Evolutionary conservation across 2,888 invertebrate species (phyloP).

Genomic region (Kryphioiulus occultus): DNA sequence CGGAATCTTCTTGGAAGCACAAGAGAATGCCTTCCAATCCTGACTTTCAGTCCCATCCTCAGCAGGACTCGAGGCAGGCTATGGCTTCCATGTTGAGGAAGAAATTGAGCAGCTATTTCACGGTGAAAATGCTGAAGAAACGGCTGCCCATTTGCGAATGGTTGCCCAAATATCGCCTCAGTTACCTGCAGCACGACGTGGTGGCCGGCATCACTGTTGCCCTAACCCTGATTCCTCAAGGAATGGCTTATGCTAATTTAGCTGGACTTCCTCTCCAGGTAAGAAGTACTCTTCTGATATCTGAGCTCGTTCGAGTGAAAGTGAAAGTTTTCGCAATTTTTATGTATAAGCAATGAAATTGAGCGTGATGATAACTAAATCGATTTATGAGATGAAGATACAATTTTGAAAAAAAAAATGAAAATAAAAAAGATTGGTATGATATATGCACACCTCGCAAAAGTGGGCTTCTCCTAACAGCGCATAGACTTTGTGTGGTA

Average conservation of each 20-base stretch:
- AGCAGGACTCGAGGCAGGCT: background rate
- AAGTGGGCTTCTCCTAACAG: too few species aligned
- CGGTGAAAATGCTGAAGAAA: conserved; percentile 50
- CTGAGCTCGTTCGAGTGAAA: too few species aligned
- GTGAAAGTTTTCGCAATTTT: background rate
- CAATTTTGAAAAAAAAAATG: too few species aligned
- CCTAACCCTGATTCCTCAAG: conserved; percentile 70
- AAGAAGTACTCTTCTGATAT: conserved; percentile 47
- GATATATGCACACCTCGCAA: too few species aligned
- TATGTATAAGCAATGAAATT: too few species aligned
- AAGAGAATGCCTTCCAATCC: background rate
- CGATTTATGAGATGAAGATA: too few species aligned
- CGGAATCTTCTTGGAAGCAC: conserved; percentile 2
- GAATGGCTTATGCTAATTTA: conserved; percentile 89
- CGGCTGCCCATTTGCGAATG: conserved; percentile 57
- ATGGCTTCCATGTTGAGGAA: background rate
- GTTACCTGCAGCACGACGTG: conserved; percentile 62
- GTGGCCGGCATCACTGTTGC: conserved; percentile 67
- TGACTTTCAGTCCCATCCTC: background rate
- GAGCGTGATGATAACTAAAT: too few species aligned
- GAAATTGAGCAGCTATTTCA: conserved; percentile 47
- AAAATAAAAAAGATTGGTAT: too few species aligned
- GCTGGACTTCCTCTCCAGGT: conserved; percentile 87
- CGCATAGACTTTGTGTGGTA: too few species aligned
- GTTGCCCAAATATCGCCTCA: conserved; percentile 58